Percentiles rank a stretch among this genome's conserved stretches.
Evolutionary conservation across 2,113 vertebrate species (phyloP).

Genomic region (Bos javanicus): DNA sequence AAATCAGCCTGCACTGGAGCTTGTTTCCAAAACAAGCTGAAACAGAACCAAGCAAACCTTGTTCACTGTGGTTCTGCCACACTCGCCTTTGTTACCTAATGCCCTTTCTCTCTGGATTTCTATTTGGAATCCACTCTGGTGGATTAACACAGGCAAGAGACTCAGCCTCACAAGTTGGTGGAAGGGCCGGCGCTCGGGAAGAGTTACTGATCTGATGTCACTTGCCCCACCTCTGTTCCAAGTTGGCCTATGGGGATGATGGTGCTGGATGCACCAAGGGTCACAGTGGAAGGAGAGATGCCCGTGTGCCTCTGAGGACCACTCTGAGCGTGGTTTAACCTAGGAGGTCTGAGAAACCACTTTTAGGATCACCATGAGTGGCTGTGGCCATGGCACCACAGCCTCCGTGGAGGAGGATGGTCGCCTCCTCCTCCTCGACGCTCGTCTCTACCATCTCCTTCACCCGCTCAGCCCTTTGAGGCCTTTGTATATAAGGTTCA

Average conservation of each 20-base stretch:
- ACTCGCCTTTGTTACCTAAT: accelerated
- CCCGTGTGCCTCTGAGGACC: background rate
- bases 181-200: background rate
- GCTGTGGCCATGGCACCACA: background rate
- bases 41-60: background rate
- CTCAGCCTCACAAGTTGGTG: background rate
- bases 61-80: background rate
- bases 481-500: background rate
- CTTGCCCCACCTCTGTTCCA: background rate
- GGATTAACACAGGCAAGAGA: background rate
- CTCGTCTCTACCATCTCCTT: background rate
- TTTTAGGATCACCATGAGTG: background rate
- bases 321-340: background rate
- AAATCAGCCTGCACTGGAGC: background rate
- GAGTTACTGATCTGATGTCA: background rate
- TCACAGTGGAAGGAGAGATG: background rate
- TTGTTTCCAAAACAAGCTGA: background rate
- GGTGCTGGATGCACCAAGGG: too few relatives aligned
- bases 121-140: background rate
- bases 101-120: background rate
- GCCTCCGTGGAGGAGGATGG: background rate
- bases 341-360: background rate
- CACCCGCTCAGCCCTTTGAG: background rate
- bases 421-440: background rate
- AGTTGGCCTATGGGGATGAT: background rate